A percentile compares a stretch with the other conserved stretches of the same genome.
phyloP scores from a whole-genome alignment of 2,888 invertebrate species.

The Prosopocoilus inquinatus region DNA sequence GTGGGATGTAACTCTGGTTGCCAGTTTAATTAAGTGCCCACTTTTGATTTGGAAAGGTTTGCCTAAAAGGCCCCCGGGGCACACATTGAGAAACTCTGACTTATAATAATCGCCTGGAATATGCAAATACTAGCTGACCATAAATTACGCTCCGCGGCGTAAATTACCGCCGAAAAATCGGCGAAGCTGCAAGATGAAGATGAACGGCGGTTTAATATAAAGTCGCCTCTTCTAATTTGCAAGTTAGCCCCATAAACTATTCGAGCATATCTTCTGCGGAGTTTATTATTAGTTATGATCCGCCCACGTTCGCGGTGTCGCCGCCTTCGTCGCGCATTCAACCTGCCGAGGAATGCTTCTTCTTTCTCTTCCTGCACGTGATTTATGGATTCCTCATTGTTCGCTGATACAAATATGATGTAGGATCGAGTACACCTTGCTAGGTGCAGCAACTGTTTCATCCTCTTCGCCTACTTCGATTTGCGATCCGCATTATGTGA shows the following conservation, averaged over 20 bases:
- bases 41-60: too few relatives aligned
- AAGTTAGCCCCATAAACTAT: conserved; percentile 14
- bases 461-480: conserved; percentile 19
- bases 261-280: conserved; percentile 13
- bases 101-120: too few relatives aligned
- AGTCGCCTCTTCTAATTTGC: conserved; percentile 12
- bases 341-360: conserved; percentile 23
- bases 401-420: conserved; percentile 22
- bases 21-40: too few relatives aligned
- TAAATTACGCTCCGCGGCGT: too few relatives aligned
- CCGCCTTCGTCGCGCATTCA: conserved; percentile 24
- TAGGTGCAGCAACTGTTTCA: conserved; percentile 26
- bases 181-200: not conserved
- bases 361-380: conserved; percentile 27
- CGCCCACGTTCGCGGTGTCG: conserved; percentile 20
- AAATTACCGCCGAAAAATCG: too few relatives aligned
- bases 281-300: conserved; percentile 20
- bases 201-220: conserved; percentile 1
- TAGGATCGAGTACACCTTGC: conserved; percentile 25
- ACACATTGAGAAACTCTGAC: too few relatives aligned
- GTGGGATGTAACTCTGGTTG: too few relatives aligned
- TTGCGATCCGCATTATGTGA: not conserved
- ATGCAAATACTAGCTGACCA: too few relatives aligned
- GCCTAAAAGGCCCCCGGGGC: too few relatives aligned
- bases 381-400: conserved; percentile 25